phyloP scores from a whole-genome alignment of 2,888 invertebrate genomes.

The Sinotaia quadrata region DNA sequence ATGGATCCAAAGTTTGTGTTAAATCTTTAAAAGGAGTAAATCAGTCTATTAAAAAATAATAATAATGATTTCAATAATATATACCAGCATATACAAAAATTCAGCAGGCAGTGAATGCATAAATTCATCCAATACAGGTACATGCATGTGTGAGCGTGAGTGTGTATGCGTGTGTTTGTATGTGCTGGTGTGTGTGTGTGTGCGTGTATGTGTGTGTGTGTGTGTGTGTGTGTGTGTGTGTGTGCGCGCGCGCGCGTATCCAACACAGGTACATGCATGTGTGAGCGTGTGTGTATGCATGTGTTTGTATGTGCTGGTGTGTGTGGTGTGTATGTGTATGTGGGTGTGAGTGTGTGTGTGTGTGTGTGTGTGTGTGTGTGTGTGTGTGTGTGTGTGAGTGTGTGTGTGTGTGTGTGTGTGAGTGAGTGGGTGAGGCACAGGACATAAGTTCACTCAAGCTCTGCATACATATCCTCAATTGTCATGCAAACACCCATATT shows the following conservation, averaged over 20 bases:
- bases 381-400: conserved; percentile 10
- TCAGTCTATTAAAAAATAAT: too few species aligned
- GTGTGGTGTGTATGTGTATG: not conserved
- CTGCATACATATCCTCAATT: too few species aligned
- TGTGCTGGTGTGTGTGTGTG: not conserved
- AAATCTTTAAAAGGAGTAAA: conserved; percentile 83
- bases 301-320: not conserved
- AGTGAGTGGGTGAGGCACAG: not conserved
- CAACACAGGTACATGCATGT: too few species aligned
- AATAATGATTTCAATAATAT: not conserved
- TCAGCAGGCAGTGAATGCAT: too few species aligned
- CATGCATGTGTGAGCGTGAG: too few species aligned
- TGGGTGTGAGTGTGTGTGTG: conserved; percentile 5
- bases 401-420: conserved; percentile 16
- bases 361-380: conserved; percentile 20
- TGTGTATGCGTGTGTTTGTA: too few species aligned
- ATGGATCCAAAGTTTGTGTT: conserved; percentile 88
- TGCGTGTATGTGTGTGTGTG: not conserved
- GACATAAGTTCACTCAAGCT: too few species aligned
- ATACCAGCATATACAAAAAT: too few species aligned
- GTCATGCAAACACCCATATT: too few species aligned
- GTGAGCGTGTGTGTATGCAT: not conserved
- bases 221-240: conserved; percentile 4
- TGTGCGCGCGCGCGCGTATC: not conserved
- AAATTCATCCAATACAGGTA: not conserved